A percentile compares a stretch with the other conserved stretches of the same genome.
Evolutionary conservation across 2,888 invertebrate genomes (phyloP).

Genomic region (Stratiomys singularior): DNA sequence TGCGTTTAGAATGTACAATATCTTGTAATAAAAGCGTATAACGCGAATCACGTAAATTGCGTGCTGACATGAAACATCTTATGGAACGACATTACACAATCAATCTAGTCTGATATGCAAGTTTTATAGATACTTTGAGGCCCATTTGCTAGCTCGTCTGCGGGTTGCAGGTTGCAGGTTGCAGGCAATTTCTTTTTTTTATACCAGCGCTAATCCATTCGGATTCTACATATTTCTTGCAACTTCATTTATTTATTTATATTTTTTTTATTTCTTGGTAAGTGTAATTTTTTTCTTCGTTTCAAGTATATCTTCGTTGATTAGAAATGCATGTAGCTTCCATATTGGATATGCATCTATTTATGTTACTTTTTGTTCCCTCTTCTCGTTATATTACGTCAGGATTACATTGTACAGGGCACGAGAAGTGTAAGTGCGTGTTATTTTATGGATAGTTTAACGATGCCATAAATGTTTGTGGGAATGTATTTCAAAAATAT

Average conservation of each 20-base stretch:
- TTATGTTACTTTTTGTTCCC: no score
- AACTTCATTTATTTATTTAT: not conserved
- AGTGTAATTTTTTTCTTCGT: not conserved
- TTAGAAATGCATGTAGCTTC: constrained; percentile 14
- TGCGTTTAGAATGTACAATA: not conserved
- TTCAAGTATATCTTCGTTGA: constrained; percentile 21
- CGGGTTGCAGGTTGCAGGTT: not conserved
- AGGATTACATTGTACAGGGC: no score
- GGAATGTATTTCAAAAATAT: no score
- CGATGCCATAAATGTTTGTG: no score
- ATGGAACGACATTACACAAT: constrained; percentile 2
- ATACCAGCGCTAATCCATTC: not conserved
- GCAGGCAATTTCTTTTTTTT: not conserved
- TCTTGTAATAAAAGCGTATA: not conserved
- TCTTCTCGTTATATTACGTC: not conserved
- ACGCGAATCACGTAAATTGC: constrained; percentile 29
- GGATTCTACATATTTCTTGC: not conserved
- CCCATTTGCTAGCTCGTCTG: no score
- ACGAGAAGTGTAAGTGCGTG: not conserved
- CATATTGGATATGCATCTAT: no score
- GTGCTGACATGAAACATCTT: constrained; percentile 41
- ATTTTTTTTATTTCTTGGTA: not conserved
- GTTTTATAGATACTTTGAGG: no score
- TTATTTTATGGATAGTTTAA: not conserved
- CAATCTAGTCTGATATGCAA: not conserved